Conservation (phyloP, 2,113 vertebrate species). For the Petromus typicus region DNA sequence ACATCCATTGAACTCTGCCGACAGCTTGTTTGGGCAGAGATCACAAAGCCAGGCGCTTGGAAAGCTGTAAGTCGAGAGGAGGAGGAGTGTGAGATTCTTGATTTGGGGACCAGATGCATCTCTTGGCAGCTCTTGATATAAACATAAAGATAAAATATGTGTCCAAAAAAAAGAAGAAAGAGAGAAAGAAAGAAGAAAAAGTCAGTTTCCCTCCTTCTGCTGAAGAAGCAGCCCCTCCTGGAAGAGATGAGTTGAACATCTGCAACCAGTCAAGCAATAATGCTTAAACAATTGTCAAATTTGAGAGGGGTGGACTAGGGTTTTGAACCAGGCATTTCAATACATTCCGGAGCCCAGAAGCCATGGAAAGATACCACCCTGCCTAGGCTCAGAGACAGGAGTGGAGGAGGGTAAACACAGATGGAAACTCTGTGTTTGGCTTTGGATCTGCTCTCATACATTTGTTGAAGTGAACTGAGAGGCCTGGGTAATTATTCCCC, state of each 20-base stretch:
- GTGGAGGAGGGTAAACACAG: slow-evolving; percentile 60
- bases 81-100: slow-evolving; percentile 81
- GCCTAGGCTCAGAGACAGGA: slow-evolving; percentile 32
- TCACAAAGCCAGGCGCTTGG: slow-evolving; percentile 73
- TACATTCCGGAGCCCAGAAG: slow-evolving; percentile 71
- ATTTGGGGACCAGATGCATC: slow-evolving; percentile 84
- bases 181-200: too few species aligned
- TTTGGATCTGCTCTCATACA: slow-evolving; percentile 33
- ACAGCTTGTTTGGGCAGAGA: slow-evolving; percentile 72
- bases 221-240: slow-evolving; percentile 61
- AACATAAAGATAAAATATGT: slow-evolving; percentile 85
- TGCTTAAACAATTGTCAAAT: slow-evolving; percentile 81
- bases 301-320: slow-evolving; percentile 67
- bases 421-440: slow-evolving; percentile 53
- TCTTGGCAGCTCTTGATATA: slow-evolving; percentile 81
- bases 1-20: slow-evolving; percentile 64
- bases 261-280: slow-evolving; percentile 79
- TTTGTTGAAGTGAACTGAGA: slow-evolving; percentile 49
- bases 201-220: slow-evolving; percentile 36
- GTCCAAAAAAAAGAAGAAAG: slow-evolving; percentile 60
- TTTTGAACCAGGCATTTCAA: slow-evolving; percentile 76
- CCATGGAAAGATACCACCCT: slow-evolving; percentile 59
- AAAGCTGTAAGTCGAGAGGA: slow-evolving; percentile 77
- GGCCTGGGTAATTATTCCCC: not conserved
- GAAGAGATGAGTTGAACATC: slow-evolving; percentile 72